phyloP scores from a whole-genome alignment of 2,113 vertebrate species.

The Grallaria varia region DNA sequence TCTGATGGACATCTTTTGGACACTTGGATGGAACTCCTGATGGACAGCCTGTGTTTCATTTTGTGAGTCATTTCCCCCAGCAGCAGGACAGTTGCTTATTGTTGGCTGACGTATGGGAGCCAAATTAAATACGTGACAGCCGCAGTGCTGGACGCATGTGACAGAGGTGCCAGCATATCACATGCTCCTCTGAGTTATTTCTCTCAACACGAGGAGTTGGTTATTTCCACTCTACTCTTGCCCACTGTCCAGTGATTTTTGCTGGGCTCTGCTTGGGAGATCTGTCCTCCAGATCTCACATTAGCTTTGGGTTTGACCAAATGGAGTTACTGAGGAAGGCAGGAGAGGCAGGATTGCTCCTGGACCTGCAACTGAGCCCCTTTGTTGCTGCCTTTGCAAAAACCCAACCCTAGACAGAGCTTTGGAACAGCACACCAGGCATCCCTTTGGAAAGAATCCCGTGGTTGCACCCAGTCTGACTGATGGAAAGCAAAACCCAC shows the following conservation, averaged over 20 bases:
- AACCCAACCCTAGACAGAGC: background rate
- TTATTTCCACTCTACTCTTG: background rate
- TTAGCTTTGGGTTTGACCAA: background rate
- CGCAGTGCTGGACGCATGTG: background rate
- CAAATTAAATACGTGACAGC: background rate
- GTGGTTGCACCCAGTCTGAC: background rate
- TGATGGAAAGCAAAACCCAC: accelerated
- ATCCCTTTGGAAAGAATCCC: background rate
- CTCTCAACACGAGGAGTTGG: accelerated
- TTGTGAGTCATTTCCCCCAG: background rate
- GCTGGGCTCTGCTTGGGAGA: accelerated
- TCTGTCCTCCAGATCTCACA: background rate
- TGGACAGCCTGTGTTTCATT: background rate
- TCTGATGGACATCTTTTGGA: background rate
- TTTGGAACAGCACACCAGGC: background rate
- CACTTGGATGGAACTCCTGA: background rate
- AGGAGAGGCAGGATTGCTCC: background rate
- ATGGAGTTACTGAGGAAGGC: background rate
- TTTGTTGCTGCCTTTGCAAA: background rate
- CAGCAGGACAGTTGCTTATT: background rate
- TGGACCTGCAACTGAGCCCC: accelerated
- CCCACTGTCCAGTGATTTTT: background rate
- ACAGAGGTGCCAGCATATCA: background rate
- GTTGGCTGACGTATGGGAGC: background rate
- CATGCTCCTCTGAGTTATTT: background rate